Percentiles rank a stretch among this genome's conserved stretches.
Conservation (phyloP, 2,888 invertebrate species). For the Polymixis lichenea region DNA sequence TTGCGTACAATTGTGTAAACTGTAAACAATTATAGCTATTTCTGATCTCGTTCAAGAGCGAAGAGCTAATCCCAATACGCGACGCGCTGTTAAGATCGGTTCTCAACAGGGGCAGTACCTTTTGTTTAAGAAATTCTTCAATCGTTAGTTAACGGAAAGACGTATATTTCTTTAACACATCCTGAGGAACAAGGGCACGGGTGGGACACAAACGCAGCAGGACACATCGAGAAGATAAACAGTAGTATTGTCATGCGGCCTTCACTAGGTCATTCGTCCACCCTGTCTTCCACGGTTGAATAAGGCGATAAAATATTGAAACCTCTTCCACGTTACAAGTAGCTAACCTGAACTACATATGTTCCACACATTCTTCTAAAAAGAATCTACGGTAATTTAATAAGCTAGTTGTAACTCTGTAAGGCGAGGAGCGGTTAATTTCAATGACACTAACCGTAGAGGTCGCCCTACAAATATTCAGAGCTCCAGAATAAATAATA, state of each 20-base stretch:
- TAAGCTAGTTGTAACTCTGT: slow-evolving; percentile 45
- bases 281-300: no score
- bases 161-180: no score
- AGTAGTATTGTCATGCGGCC: not conserved
- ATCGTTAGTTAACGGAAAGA: no score
- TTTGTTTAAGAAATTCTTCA: not conserved
- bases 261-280: no score
- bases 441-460: slow-evolving; percentile 51
- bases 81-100: no score
- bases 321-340: not conserved
- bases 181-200: no score
- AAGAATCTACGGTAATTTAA: slow-evolving; percentile 52
- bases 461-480: slow-evolving; percentile 48
- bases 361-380: slow-evolving; percentile 6
- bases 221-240: not conserved
- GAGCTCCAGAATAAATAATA: slow-evolving; percentile 67
- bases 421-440: slow-evolving; percentile 50
- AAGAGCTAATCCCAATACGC: no score
- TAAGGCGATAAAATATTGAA: no score
- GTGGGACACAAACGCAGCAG: no score
- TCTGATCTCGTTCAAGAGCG: no score
- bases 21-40: no score
- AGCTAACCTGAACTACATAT: not conserved
- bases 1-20: no score
- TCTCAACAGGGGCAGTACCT: not conserved